Base-by-base conservation (phyloP, 1,140 invertebrate species). In the Calycopis cecrops region DNA sequence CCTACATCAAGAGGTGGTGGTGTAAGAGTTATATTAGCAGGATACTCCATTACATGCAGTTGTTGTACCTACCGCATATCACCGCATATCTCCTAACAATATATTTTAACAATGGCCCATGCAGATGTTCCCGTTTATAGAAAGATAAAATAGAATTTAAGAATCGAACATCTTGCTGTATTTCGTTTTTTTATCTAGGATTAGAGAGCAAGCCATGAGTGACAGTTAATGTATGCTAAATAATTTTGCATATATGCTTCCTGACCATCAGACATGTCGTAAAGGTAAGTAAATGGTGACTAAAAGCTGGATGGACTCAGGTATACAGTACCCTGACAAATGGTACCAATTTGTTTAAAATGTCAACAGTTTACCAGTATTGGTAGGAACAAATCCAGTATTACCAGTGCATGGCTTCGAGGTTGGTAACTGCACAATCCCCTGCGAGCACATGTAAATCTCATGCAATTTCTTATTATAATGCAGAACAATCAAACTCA, bases 1-100 rank as follows among this genome's bases (percentile, higher is more conserved):
- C 90, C 94, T 35, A 93, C 92, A 87, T 98, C 96, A 59, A 98
- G 87, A 73, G 96, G 96, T 0, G 97, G 96, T 16, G 95, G 92
- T n/a, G 94, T 95, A 37, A 97, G 82, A 6, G 96, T 91, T 52
- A 97, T 91, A 82, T 92, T 93, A 0, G 92, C 93, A 0, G 93
- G 92, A 77, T 93, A 90, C 52, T 94, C 90, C 59, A 95, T 73
- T 0, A 96, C 94, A 76, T 92, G n/a, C n/a, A n/a, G n/a, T n/a
- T n/a, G n/a, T n/a, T n/a, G n/a, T n/a, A n/a, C n/a, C n/a, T n/a
- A n/a, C 91, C 4, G 89, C 88, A 77, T 93, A 98, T 96, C 97
- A 98, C 92, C n/a, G 94, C 90, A 85, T 91, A 95, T 69, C 94
- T 91, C 76, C 96, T 87, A 6, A 97, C 91, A 62, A 97, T 92